Percentiles rank a stretch among this genome's conserved stretches.
Evolutionary conservation across 1,140 invertebrate genomes (phyloP).

Genomic region (Eubasilissa regina): DNA sequence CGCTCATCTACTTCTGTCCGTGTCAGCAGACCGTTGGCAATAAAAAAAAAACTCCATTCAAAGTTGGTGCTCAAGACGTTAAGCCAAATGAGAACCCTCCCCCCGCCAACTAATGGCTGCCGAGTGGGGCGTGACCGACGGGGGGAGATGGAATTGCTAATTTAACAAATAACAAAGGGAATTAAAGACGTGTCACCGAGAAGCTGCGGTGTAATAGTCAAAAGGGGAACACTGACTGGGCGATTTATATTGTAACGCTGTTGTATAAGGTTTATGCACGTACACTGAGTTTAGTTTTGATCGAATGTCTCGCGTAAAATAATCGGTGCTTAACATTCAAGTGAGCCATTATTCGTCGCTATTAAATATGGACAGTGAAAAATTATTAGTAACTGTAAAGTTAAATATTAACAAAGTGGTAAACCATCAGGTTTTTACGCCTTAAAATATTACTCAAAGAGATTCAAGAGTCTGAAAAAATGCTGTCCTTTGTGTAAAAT

Average conservation of each 20-base stretch:
- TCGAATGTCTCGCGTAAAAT: too few species aligned
- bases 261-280: neutral
- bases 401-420: too few species aligned
- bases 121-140: constrained; percentile 17
- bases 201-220: constrained; percentile 53
- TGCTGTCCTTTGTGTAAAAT: too few species aligned
- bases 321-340: too few species aligned
- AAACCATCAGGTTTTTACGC: too few species aligned
- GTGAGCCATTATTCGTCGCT: too few species aligned
- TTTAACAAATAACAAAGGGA: constrained; percentile 60
- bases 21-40: constrained; percentile 25
- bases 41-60: constrained; percentile 13
- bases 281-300: too few species aligned
- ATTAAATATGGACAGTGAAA: too few species aligned
- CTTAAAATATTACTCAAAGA: too few species aligned
- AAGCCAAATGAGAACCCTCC: constrained; percentile 17
- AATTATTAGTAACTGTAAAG: too few species aligned
- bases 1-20: constrained; percentile 10
- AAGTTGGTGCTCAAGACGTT: constrained; percentile 13
- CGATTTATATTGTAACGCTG: neutral
- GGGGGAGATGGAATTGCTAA: constrained; percentile 58
- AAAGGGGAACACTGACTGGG: constrained; percentile 16
- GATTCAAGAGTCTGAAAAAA: too few species aligned
- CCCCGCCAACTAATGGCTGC: constrained; percentile 3
- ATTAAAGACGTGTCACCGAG: constrained; percentile 57